A percentile compares a stretch with the other conserved stretches of the same genome.
phyloP scores from a whole-genome alignment of 92 coral and sea anemone genomes.

The Epizoanthus stellaris region DNA sequence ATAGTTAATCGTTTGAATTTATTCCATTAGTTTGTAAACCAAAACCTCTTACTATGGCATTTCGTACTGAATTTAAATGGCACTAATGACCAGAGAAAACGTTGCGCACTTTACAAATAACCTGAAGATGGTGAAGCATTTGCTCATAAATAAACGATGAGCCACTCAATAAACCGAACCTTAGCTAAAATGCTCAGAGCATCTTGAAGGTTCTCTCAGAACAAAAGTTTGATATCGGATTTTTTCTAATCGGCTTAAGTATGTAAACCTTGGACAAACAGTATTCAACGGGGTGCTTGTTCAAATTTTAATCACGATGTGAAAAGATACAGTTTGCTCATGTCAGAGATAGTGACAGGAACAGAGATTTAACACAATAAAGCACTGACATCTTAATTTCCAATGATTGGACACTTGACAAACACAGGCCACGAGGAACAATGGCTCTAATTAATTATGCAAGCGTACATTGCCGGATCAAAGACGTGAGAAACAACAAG shows the following conservation, averaged over 20 bases:
- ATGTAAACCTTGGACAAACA: conserved; percentile 45
- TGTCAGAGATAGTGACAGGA: conserved; percentile 45
- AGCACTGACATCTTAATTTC: conserved; percentile 36
- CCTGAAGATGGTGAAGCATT: conserved; percentile 16
- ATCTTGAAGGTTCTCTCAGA: conserved; percentile 45
- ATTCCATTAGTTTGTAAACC: conserved; percentile 37
- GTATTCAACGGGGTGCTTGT: conserved; percentile 46
- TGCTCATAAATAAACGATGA: conserved; percentile 32
- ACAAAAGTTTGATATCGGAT: conserved; percentile 50
- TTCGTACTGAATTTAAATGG: conserved; percentile 13
- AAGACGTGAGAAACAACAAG: conserved; percentile 29
- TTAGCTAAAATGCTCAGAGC: conserved; percentile 29
- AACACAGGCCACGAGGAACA: conserved; percentile 17
- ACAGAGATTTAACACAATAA: conserved; percentile 28
- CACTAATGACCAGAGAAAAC: conserved; percentile 23
- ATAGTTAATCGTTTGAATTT: conserved; percentile 10
- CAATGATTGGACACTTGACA: conserved; percentile 36
- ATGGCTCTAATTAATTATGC: conserved; percentile 49
- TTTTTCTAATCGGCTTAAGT: conserved; percentile 52
- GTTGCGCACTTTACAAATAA: not conserved
- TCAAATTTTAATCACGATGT: conserved; percentile 50
- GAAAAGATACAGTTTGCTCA: conserved; percentile 40
- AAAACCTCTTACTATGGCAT: conserved; percentile 22
- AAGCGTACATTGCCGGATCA: conserved; percentile 43
- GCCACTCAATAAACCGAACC: conserved; percentile 23